Percentiles rank a stretch among this genome's conserved stretches.
Evolutionary conservation across 2,888 invertebrate species (phyloP).

Genomic region (Agrochola macilenta): DNA sequence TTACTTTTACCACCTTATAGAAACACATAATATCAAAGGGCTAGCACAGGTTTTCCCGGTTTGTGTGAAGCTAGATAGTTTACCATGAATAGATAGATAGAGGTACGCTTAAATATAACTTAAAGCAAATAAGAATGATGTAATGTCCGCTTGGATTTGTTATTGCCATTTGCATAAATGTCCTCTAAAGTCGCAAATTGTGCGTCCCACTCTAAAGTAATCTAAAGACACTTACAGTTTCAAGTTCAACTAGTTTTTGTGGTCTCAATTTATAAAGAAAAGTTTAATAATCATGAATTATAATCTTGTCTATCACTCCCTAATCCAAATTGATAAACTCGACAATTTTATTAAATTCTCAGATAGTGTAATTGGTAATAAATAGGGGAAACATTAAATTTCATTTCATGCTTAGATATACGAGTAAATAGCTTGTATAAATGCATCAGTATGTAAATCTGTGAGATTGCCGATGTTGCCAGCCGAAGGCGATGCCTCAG

Average conservation of each 20-base stretch:
- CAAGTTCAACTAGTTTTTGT: constrained; percentile 13
- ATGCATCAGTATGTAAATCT: constrained; percentile 65
- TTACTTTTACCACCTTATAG: neutral
- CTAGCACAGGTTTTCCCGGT: neutral
- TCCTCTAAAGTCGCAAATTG: constrained; percentile 24
- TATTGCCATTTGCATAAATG: constrained; percentile 17
- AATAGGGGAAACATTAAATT: constrained; percentile 25
- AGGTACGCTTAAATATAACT: constrained; percentile 7
- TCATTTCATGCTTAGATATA: constrained; percentile 24
- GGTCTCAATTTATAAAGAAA: neutral
- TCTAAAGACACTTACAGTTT: neutral
- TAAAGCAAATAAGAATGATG: constrained; percentile 23
- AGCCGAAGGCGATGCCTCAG: constrained; percentile 56
- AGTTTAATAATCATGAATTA: neutral
- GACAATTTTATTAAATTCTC: constrained; percentile 13
- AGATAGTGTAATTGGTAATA: constrained; percentile 12
- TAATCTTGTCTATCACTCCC: neutral
- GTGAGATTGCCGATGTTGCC: constrained; percentile 42
- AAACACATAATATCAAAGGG: neutral
- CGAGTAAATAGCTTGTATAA: constrained; percentile 40
- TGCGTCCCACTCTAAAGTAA: neutral
- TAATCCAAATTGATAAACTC: constrained; percentile 10
- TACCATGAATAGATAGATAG: neutral
- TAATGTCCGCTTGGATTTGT: constrained; percentile 21
- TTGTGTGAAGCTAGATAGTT: no score